Percentiles rank a stretch among this genome's conserved stretches.
Conservation (phyloP, 2,113 vertebrate species). For the Grammomys surdaster region DNA sequence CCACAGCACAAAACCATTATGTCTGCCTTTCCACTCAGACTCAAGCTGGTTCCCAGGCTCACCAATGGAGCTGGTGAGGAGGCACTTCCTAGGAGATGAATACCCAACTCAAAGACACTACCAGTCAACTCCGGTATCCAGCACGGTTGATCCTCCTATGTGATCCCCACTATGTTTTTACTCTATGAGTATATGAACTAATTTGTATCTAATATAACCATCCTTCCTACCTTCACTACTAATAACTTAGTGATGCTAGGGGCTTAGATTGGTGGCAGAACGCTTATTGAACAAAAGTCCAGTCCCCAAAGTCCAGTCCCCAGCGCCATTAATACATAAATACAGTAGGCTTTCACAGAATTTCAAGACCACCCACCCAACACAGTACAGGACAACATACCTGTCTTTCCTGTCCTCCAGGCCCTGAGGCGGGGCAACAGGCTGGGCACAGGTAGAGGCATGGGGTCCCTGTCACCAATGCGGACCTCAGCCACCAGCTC, state of each 20-base stretch:
- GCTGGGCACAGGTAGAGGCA: constrained; percentile 74
- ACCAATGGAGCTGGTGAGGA: not conserved
- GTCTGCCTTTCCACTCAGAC: not conserved
- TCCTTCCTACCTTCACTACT: fast-evolving
- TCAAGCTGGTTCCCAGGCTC: not conserved
- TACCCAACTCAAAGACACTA: not conserved
- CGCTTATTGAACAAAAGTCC: not conserved
- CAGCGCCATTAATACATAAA: not conserved
- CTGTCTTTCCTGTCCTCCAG: constrained; percentile 84
- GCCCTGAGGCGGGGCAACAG: constrained; percentile 76
- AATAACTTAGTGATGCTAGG: not conserved
- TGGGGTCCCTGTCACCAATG: constrained; percentile 79
- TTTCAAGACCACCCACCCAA: not conserved
- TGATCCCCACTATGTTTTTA: fast-evolving
- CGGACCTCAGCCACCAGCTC: constrained; percentile 85
- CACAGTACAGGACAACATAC: constrained; percentile 56
- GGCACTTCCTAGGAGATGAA: not conserved
- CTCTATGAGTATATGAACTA: fast-evolving
- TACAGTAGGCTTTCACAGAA: fast-evolving
- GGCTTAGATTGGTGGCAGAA: not conserved
- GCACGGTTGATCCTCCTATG: fast-evolving
- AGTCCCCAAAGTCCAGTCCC: not conserved
- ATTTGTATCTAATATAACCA: fast-evolving
- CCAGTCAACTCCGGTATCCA: not conserved
- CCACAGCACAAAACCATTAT: no score